phyloP scores from a whole-genome alignment of 2,888 invertebrate genomes.

The Dysmachus trigonus region DNA sequence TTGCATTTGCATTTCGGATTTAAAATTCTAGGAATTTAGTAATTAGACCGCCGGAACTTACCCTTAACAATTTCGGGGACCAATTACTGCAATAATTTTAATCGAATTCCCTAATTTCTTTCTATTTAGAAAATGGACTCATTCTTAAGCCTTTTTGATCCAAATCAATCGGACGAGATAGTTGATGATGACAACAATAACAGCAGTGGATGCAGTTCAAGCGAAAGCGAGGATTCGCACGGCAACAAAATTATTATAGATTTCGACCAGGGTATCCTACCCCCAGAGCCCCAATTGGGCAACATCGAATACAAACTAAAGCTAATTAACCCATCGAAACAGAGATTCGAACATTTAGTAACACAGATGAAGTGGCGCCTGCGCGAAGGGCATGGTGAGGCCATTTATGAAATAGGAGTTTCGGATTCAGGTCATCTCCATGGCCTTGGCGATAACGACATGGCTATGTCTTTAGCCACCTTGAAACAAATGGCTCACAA shows the following conservation, averaged over 20 bases:
- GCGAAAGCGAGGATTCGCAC: slow-evolving; percentile 54
- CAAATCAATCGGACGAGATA: slow-evolving; percentile 64
- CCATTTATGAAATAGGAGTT: slow-evolving; percentile 97
- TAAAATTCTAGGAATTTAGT: no score
- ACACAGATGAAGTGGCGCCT: slow-evolving; percentile 99
- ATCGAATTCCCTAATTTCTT: neutral
- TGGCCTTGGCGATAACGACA: slow-evolving; percentile 83
- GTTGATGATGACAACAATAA: slow-evolving; percentile 57
- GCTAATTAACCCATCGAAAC: slow-evolving; percentile 88
- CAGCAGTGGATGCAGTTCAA: slow-evolving; percentile 52
- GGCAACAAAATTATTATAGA: slow-evolving; percentile 63
- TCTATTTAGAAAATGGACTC: slow-evolving; percentile 74
- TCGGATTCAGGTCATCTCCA: slow-evolving; percentile 88
- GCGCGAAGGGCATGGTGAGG: slow-evolving; percentile 94
- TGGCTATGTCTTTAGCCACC: slow-evolving; percentile 86
- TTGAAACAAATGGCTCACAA: slow-evolving; percentile 88
- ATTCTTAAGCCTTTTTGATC: slow-evolving; percentile 83
- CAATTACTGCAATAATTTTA: neutral
- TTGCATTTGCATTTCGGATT: no score
- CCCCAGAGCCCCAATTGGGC: slow-evolving; percentile 92
- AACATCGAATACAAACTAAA: slow-evolving; percentile 97
- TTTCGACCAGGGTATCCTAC: slow-evolving; percentile 74
- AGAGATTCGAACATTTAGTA: slow-evolving; percentile 93
- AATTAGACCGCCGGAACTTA: no score
- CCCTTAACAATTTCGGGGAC: no score